Evolutionary conservation across 2,888 invertebrate species (phyloP).

Genomic region (Pammene aurita): DNA sequence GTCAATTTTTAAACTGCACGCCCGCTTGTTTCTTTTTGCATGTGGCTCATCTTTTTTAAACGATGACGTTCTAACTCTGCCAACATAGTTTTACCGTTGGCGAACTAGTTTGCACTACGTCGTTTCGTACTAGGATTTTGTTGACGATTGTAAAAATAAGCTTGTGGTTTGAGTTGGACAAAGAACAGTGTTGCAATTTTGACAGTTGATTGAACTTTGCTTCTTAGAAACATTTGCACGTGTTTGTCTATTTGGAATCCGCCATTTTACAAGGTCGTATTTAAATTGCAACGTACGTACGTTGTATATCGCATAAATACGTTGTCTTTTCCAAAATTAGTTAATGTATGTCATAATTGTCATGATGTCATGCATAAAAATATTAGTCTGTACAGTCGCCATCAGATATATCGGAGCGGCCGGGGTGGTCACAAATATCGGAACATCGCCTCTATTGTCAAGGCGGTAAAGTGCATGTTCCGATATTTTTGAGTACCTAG

Average conservation of each 20-base stretch:
- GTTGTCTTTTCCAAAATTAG: no score
- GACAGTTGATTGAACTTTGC: slow-evolving; percentile 58
- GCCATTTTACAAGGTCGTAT: not conserved
- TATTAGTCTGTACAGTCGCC: no score
- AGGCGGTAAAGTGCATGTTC: no score
- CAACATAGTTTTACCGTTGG: slow-evolving; percentile 3
- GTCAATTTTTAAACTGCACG: slow-evolving; percentile 29
- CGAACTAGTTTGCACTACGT: not conserved
- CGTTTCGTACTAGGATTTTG: not conserved
- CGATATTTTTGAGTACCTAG: no score
- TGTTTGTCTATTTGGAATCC: slow-evolving; percentile 29
- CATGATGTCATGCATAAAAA: no score
- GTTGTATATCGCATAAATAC: not conserved
- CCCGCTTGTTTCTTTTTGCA: slow-evolving; percentile 47
- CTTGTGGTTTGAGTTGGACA: slow-evolving; percentile 47
- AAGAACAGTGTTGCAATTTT: slow-evolving; percentile 56
- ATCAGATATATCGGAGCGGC: no score
- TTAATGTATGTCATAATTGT: no score
- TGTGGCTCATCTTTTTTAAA: slow-evolving; percentile 52
- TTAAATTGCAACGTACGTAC: not conserved
- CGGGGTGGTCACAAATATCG: no score
- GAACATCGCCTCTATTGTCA: no score
- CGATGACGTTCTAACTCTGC: slow-evolving; percentile 50
- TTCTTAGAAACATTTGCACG: slow-evolving; percentile 39
- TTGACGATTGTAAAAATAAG: not conserved